phyloP scores from a whole-genome alignment of 2,888 invertebrate species.

The Mycalesis mineus region DNA sequence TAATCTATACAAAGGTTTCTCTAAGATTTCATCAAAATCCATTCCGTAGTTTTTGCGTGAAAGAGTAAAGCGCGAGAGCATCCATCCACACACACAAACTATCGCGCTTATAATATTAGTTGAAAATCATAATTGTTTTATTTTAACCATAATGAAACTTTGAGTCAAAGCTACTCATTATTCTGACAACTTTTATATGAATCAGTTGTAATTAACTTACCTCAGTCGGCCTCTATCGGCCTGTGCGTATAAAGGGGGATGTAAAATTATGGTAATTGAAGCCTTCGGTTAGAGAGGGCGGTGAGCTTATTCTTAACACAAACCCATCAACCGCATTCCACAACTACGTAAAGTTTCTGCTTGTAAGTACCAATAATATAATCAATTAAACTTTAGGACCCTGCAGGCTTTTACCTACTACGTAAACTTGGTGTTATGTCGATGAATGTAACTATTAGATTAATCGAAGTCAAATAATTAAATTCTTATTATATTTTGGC shows the following conservation, averaged over 20 bases:
- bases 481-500: no score
- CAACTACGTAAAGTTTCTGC: background rate
- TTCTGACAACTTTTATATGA: slow-evolving; percentile 2
- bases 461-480: no score
- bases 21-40: no score
- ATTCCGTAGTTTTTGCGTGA: no score
- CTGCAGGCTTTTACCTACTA: no score
- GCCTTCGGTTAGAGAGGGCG: slow-evolving; percentile 13
- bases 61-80: no score
- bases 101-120: no score
- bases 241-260: slow-evolving; percentile 28
- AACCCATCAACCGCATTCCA: slow-evolving; percentile 6
- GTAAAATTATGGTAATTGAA: slow-evolving; percentile 30
- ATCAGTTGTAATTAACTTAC: slow-evolving; percentile 13
- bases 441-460: no score
- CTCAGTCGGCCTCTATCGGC: slow-evolving; percentile 13
- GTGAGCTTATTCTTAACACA: slow-evolving; percentile 15
- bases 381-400: slow-evolving; percentile 1
- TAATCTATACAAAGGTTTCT: no score
- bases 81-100: no score
- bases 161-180: background rate
- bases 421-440: no score
- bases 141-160: background rate
- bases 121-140: no score
- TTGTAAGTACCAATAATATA: background rate